Evolutionary conservation across 2,797 vertebrate genomes (phyloP), one percentile per base, ranked within the genome.

Genomic region (Poecilia gillii): DNA sequence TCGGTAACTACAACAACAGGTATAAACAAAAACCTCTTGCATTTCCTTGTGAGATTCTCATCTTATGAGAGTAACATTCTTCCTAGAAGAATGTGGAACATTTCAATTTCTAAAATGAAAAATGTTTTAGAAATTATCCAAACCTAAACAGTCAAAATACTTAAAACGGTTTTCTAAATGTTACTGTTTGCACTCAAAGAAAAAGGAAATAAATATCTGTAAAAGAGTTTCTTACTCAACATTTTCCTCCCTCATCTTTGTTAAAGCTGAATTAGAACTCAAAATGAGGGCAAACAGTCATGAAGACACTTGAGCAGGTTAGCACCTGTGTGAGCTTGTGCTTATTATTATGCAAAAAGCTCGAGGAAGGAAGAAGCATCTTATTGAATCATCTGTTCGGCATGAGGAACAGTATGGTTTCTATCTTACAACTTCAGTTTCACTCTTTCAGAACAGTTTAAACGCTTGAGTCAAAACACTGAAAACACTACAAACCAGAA

Each of bases 341-440:
- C 75, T 85, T 70, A 73, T 76, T 75, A 57, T 80, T 76, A 73
- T 78, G 78, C 83, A 72, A 91, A 91, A 82, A 89, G 81, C 87
- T 87, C 46, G 78, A 74, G 74, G 82, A 82, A 81, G 41, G 80
- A 86, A 82, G 74, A 49, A 87, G 75, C 5, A 47, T 84, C 84
- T 88, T 76, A 82, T 77, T 76, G 78, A 80, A 77, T 90, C 77
- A 87, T 86, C 72, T 75, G 84, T 90, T 79, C 85, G 77, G 75
- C 71, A 87, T 47, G 36, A 89, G 31, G 23, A 87, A 76, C 11
- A 6, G 45, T 53, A 2, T 0, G 45, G 3, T 72, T 82, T 82
- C 75, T 66, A 7, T 74, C 33, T 45, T 53, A 72, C 73, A 72
- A 80, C 75, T 75, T 74, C 72, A 71, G 72, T 28, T 31, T 77